Evolutionary conservation across 2,888 invertebrate species (phyloP).

Genomic region (Polymixis lichenea): DNA sequence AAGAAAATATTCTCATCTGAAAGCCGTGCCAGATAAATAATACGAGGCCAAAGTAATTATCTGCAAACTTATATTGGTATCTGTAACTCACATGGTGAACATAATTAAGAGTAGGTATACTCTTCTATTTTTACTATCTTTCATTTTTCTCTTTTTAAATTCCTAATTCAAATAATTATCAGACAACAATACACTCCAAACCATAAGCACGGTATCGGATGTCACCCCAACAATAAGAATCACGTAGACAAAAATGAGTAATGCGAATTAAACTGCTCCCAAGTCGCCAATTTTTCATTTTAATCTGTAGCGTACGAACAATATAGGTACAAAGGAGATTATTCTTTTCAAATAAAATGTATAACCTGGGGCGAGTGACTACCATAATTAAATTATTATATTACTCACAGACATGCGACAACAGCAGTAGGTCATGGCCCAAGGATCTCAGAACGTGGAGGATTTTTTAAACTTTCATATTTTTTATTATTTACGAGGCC

Average conservation of each 20-base stretch:
- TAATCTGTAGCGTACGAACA: slow-evolving; percentile 59
- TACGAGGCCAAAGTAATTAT: too few species aligned
- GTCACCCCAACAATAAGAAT: slow-evolving; percentile 22
- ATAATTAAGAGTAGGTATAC: background rate
- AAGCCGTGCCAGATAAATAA: too few species aligned
- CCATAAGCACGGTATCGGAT: slow-evolving; percentile 1
- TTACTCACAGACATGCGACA: slow-evolving; percentile 40
- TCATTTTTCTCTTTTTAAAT: too few species aligned
- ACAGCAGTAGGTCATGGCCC: slow-evolving; percentile 40
- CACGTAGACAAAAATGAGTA: slow-evolving; percentile 55
- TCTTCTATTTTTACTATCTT: background rate
- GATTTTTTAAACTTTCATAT: slow-evolving; percentile 48
- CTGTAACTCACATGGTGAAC: background rate
- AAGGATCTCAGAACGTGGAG: slow-evolving; percentile 32
- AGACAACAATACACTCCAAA: background rate
- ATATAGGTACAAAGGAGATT: slow-evolving; percentile 60
- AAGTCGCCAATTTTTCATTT: slow-evolving; percentile 61
- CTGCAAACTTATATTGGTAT: too few species aligned
- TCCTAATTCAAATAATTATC: background rate
- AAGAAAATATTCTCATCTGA: too few species aligned
- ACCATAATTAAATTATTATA: slow-evolving; percentile 58
- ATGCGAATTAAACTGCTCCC: slow-evolving; percentile 58
- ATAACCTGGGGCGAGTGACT: slow-evolving; percentile 31
- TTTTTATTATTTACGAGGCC: slow-evolving; percentile 57
- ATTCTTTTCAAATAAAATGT: slow-evolving; percentile 62